phyloP scores from a whole-genome alignment of 2,888 invertebrate genomes.

The Spodoptera littoralis region DNA sequence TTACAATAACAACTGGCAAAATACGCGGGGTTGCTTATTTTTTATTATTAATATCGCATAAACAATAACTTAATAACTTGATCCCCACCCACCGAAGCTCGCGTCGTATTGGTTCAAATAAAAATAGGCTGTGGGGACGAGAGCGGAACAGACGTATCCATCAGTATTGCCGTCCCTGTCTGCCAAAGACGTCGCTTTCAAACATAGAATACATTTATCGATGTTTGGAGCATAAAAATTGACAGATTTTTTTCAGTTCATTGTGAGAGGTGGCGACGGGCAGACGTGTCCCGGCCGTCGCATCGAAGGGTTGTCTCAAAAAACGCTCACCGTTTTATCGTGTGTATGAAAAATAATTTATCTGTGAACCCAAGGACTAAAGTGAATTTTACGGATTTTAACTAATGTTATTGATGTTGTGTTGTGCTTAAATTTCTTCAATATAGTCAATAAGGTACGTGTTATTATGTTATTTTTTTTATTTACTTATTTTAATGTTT shows the following conservation, averaged over 20 bases:
- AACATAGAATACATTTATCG: constrained; percentile 87
- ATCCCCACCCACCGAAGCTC: constrained; percentile 83
- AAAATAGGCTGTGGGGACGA: constrained; percentile 86
- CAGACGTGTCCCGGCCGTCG: constrained; percentile 67
- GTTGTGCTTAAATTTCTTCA: constrained; percentile 63
- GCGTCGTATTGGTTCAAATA: constrained; percentile 82
- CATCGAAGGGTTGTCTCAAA: constrained; percentile 76
- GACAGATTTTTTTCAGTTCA: constrained; percentile 89
- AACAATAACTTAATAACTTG: constrained; percentile 88
- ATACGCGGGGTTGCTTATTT: constrained; percentile 76
- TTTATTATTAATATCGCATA: constrained; percentile 87
- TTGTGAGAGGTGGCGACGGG: constrained; percentile 74
- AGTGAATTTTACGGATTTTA: constrained; percentile 65
- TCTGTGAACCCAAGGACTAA: constrained; percentile 56
- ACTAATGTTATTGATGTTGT: constrained; percentile 62
- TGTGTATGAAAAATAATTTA: constrained; percentile 52
- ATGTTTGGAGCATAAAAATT: constrained; percentile 89
- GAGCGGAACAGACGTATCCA: constrained; percentile 75
- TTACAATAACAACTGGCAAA: constrained; percentile 75
- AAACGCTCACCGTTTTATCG: constrained; percentile 64
- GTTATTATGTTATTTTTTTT: constrained; percentile 3
- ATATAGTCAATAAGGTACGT: constrained; percentile 61
- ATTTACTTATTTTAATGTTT: constrained; percentile 8
- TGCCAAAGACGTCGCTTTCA: constrained; percentile 83
- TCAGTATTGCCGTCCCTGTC: constrained; percentile 64